Base-by-base conservation (phyloP, 2,888 invertebrate genomes). In the Mythimna impura region DNA sequence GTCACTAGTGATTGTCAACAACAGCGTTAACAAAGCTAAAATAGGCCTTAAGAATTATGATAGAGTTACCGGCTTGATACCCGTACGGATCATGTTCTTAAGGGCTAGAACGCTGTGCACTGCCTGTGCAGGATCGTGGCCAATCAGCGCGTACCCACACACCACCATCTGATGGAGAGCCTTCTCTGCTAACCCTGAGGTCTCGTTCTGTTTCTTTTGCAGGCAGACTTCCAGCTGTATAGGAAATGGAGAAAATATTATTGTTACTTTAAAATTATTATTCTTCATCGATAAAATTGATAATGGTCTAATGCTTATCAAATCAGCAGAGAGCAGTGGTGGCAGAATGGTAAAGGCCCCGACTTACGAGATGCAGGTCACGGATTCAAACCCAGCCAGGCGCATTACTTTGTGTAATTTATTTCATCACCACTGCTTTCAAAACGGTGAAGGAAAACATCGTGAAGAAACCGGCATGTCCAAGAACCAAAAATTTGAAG, bases 121-220 rank as follows among this genome's bases (percentile, higher is more conserved):
- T 0, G 96, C 95, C 30, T 92, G 90, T 10, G 92, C 89, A 0
- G 96, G 95, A n/a, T 96, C 95, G 61, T 96, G 96, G 0, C 96
- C 96, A 5, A 96, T 96, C 73, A 96, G 86, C 0, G 96, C 95
- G 70, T 96, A 96, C 0, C 96, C 96, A 72, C 96, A 96, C 2
- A 96, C 92, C 58, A 95, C 96, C 95, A 96, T 95, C 84, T 96
- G 95, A 67, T 96, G 96, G 0, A 96, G 86, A 4, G 95, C 94
- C 78, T 93, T 95, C 86, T 96, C 95, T 0, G 95, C 95, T n/a
- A 96, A 73, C 0, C 88, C 85, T 52, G 93, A 79, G 0, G 95
- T 95, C 54, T 89, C 89, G 63, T 94, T 95, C 71, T 94, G 92
- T 47, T 88, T 89, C n/a, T 85, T 81, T 14, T 72, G 36, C 2